A percentile compares a stretch with the other conserved stretches of the same genome.
Conservation (phyloP, 92 coral and sea anemone genomes). For the Phenganax stokvisi region DNA sequence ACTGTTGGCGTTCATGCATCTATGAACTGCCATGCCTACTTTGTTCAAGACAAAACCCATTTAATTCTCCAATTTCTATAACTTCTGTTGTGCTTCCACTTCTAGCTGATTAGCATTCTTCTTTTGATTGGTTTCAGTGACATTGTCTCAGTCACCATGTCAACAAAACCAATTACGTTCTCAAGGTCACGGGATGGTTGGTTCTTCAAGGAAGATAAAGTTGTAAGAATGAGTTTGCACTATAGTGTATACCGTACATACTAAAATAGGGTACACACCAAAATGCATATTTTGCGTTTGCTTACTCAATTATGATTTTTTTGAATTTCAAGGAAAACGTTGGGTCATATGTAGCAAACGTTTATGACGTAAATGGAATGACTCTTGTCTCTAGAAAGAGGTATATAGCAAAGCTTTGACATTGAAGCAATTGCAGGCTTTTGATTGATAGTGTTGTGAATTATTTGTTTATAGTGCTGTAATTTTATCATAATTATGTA, state of each 20-base stretch:
- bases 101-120: not conserved
- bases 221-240: constrained; percentile 45
- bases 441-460: no score
- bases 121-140: constrained; percentile 55
- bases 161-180: constrained; percentile 92
- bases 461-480: no score
- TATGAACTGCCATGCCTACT: no score
- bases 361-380: constrained; percentile 91
- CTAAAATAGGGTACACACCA: no score
- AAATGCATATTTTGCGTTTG: not conserved
- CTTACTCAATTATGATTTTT: not conserved
- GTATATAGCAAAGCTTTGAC: constrained; percentile 22
- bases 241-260: not conserved
- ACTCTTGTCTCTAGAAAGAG: constrained; percentile 72
- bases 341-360: constrained; percentile 85
- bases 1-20: no score
- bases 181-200: constrained; percentile 92
- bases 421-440: no score
- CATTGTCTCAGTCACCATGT: constrained; percentile 91
- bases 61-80: no score
- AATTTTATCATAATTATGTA: no score
- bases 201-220: constrained; percentile 92
- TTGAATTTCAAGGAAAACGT: constrained; percentile 62
- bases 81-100: not conserved
- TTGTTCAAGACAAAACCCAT: no score